Evolutionary conservation across 2,797 vertebrate genomes (phyloP).

Genomic region (Masticophis lateralis): DNA sequence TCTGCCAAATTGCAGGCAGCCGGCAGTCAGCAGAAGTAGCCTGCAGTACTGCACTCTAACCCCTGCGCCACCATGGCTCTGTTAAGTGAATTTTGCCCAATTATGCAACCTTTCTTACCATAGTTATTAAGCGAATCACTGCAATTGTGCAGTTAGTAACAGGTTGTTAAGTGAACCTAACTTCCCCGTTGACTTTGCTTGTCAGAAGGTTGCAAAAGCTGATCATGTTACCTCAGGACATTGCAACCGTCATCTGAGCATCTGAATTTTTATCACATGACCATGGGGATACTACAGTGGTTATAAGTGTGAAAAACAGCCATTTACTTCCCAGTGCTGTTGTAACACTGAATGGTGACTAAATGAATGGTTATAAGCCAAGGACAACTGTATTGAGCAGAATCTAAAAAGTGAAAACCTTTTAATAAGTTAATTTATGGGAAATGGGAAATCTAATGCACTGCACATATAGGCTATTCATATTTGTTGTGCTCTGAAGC

Average conservation of each 20-base stretch:
- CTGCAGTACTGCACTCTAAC: too few relatives aligned
- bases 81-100: too few relatives aligned
- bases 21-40: too few relatives aligned
- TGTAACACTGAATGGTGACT: background rate
- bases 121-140: background rate
- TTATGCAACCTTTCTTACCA: background rate
- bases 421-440: background rate
- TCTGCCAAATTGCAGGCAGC: too few relatives aligned
- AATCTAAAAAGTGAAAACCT: background rate
- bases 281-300: background rate
- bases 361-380: background rate
- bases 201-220: background rate
- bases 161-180: background rate
- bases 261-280: background rate
- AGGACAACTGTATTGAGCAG: background rate
- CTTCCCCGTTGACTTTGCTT: background rate
- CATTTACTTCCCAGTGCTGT: background rate
- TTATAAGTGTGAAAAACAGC: background rate
- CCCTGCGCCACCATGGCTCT: too few relatives aligned
- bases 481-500: background rate
- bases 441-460: background rate
- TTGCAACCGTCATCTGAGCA: background rate
- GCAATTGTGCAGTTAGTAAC: background rate
- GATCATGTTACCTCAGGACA: background rate
- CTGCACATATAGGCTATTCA: rapidly evolving